Base-by-base conservation (phyloP, 2,888 invertebrate genomes). In the Cotesia congregata region DNA sequence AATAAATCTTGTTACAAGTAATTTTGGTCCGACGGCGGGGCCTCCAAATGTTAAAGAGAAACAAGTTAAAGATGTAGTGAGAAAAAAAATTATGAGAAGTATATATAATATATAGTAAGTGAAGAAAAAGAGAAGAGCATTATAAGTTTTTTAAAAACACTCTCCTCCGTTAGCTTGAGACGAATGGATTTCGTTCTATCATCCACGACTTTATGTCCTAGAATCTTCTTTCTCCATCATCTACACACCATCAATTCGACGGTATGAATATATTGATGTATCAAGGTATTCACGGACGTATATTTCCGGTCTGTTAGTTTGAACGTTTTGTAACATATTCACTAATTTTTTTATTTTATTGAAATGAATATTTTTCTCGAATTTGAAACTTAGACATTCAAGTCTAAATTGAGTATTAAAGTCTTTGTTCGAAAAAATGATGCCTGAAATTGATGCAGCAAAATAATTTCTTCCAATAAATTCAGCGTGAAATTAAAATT, bases 1-100 rank as follows among this genome's bases (percentile, higher is more conserved):
- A 83, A 87, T 87, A 87, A 87, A 87, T 87, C 86, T 87, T 86
- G 86, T 87, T 87, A 84, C 84, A 84, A 83, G 83, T 85, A 83
- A 86, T 86, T 86, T 86, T 86, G 82, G 84, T 82, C 80, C 76
- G 82, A 75, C 76, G 77, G 68, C 39, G 73, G 75, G 76, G 59
- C 62, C 40, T 77, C 76, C 50, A 81, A 82, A 78, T 62, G 72
- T 75, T 76, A 80, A 80, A 76, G 74, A 80, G 76, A 67, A 60
- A 59, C 61, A 71, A 76, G 30, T 30, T 30, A 30, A 30, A 30
- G 50, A 64, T 17, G 40, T 67, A 50, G 9, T 41, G 20, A 71
- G 67, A 64, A 38, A 72, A 5, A 72, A 67, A 74, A 60, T 61
- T 20, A 40, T 38, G 64, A 68, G 62, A 71, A 61, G 67, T 61